A percentile compares a stretch with the other conserved stretches of the same genome.
Evolutionary conservation across 2,113 vertebrate species (phyloP).

Genomic region (Ifrita kowaldi): DNA sequence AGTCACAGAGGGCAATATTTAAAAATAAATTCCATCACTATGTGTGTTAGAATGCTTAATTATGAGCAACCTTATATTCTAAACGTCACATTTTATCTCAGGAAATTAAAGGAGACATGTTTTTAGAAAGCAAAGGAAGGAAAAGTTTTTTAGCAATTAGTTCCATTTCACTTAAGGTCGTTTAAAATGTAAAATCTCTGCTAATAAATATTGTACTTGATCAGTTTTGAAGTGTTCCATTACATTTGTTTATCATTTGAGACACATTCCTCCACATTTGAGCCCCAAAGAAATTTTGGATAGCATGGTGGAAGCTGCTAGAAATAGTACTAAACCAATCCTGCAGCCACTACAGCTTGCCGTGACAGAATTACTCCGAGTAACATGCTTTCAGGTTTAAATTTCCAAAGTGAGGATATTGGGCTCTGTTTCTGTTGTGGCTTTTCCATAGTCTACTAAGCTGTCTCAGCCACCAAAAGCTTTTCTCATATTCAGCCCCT

Average conservation of each 20-base stretch:
- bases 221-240: constrained; percentile 31
- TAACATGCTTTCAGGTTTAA: not conserved
- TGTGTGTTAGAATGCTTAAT: constrained; percentile 45
- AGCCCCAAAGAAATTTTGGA: not conserved
- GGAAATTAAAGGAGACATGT: constrained; percentile 50
- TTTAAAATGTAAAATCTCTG: constrained; percentile 4
- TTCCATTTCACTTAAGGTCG: not conserved
- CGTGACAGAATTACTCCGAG: not conserved
- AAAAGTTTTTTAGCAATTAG: constrained; percentile 42
- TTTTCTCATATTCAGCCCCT: not conserved
- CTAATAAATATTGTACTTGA: constrained; percentile 37
- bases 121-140: constrained; percentile 26
- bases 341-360: not conserved
- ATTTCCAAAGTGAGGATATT: not conserved
- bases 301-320: not conserved
- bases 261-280: not conserved
- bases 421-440: not conserved
- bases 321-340: not conserved
- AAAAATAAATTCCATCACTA: constrained; percentile 2
- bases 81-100: constrained; percentile 7
- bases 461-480: not conserved
- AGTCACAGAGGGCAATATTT: not conserved
- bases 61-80: constrained; percentile 45
- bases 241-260: constrained; percentile 23
- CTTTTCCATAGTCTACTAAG: not conserved